Evolutionary conservation across 1,140 invertebrate genomes (phyloP), one percentile per base, ranked within the genome.

Genomic region (Drosophila albomicans): DNA sequence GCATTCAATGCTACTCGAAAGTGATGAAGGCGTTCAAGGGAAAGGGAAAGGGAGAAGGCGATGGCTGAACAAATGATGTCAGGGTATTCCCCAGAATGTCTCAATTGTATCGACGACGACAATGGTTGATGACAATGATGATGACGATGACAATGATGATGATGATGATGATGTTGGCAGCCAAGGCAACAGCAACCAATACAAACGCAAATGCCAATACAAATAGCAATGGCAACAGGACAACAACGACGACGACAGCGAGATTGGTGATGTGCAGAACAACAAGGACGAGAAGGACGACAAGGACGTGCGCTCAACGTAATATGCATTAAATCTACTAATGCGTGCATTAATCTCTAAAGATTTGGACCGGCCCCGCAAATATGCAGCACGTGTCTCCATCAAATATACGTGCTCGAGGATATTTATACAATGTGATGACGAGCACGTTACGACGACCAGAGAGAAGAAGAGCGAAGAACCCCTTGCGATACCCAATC

Each of bases 311-410:
- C 61, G 62, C 74, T 30, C 67, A 67, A 43, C 78, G 81, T 90
- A 86, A 90, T 82, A 90, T 88, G 82, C 91, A 92, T 91, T 91
- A 92, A 92, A 89, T 92, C 91, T 80, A 86, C 91, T 92, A 92
- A 92, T 92, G 91, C 85, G 85, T 91, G 81, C 91, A 92, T 92
- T 92, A 92, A 92, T 92, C 91, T 91, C 84, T 69, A 49, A 88
- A 81, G 85, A 73, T 70, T 80, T 73, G 75, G 80, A 66, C 84
- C 73, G 46, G 48, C 43, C 73, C 74, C 54, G 79, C 81, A 70
- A 75, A 81, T 70, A 81, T 76, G 61, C 70, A 84, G 82, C 90
- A 91, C 90, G 90, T 91, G 85, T 82, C 82, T 75, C 64, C 80
- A 75, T 76, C 69, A 81, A 81, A 81, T 80, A 75, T 88, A 89